Percentiles rank a stretch among this genome's conserved stretches.
phyloP scores from a whole-genome alignment of 2,797 vertebrate genomes.

The Nasua narica region DNA sequence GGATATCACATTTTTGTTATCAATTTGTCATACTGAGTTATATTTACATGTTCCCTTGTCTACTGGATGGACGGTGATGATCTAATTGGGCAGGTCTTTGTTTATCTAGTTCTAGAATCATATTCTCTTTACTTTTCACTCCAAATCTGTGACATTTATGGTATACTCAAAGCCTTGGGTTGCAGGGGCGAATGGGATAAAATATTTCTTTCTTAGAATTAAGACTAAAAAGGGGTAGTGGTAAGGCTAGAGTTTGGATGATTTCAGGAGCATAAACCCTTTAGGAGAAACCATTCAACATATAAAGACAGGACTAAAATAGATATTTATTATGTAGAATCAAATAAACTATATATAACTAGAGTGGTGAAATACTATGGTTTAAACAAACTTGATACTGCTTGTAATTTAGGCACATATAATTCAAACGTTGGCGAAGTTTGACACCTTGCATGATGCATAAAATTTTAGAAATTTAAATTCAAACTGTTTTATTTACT shows the following conservation, averaged over 20 bases:
- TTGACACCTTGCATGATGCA: neutral
- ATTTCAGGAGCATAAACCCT: neutral
- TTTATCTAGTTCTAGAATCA: neutral
- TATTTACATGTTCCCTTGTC: neutral
- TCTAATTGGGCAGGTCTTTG: neutral
- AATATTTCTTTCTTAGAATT: neutral
- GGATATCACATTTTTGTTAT: neutral
- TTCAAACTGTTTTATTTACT: slow-evolving; percentile 7
- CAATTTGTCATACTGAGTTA: neutral
- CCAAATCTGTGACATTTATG: neutral
- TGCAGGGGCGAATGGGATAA: neutral
- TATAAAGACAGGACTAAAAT: neutral
- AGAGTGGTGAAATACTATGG: neutral
- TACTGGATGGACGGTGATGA: neutral
- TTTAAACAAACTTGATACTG: neutral
- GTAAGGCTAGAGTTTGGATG: neutral
- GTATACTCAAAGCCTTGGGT: slow-evolving; percentile 6
- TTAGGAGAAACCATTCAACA: slow-evolving; percentile 2
- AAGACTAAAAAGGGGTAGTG: neutral
- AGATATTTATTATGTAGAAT: neutral
- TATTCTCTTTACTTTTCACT: slow-evolving; percentile 31
- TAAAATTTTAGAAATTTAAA: slow-evolving; percentile 16
- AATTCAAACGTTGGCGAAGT: slow-evolving; percentile 11
- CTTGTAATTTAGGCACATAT: neutral
- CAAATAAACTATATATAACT: neutral